A percentile compares a stretch with the other conserved stretches of the same genome.
These are phyloP conservation scores for Dryoscopus gambensis DNA, from an alignment of 2,113 vertebrate species.

Conservation along the genomic window DNA sequence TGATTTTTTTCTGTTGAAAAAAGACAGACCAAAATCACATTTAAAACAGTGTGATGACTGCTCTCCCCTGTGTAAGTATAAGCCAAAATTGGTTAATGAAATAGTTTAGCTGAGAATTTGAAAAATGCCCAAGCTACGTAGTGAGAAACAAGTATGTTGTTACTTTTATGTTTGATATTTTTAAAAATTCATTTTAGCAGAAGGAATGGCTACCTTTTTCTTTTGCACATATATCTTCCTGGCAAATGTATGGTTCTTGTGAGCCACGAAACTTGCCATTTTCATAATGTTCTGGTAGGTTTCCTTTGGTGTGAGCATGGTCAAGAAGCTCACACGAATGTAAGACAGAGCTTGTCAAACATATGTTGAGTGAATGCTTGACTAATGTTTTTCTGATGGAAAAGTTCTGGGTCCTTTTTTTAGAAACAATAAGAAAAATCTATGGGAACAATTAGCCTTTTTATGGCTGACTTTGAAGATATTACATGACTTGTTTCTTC, in stretches of 20 bases:
- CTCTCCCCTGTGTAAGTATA: neutral
- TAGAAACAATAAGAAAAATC: constrained; percentile 38
- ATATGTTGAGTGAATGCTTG: neutral
- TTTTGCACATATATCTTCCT: neutral
- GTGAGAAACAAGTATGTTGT: neutral
- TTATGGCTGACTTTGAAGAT: constrained; percentile 35
- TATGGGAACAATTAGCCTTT: constrained; percentile 27
- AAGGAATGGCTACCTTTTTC: neutral
- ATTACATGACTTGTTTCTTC: constrained; percentile 1
- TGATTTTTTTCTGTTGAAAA: neutral
- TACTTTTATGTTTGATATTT: neutral
- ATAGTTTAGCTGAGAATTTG: neutral
- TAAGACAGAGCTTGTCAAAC: neutral
- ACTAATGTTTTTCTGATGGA: constrained; percentile 1
- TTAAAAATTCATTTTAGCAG: neutral
- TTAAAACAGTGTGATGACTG: neutral
- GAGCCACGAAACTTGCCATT: neutral
- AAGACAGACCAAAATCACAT: neutral
- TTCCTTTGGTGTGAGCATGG: neutral
- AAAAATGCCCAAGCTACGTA: neutral
- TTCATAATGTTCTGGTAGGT: neutral
- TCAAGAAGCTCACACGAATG: neutral
- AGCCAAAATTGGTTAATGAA: neutral
- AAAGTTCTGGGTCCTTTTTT: neutral
- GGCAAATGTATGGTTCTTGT: neutral